A percentile compares a stretch with the other conserved stretches of the same genome.
These are phyloP conservation scores for Thelaira solivaga DNA, from an alignment of 2,888 invertebrate species.

Conservation along the genomic window DNA sequence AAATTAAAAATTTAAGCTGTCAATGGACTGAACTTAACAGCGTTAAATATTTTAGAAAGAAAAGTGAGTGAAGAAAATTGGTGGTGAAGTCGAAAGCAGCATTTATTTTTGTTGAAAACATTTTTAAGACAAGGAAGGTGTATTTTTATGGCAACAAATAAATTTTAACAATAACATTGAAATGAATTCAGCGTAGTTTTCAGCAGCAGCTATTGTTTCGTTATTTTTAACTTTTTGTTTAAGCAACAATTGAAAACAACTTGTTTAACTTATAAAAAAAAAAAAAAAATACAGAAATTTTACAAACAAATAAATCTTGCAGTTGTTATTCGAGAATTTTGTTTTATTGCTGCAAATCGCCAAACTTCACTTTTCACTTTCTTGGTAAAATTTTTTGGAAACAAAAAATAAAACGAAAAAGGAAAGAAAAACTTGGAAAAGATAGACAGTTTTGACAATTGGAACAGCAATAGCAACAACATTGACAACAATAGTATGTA, in stretches of 20 bases:
- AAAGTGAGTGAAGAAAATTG: no score
- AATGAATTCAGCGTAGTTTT: neutral
- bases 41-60: no score
- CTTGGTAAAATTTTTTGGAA: neutral
- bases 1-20: no score
- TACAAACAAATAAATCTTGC: neutral
- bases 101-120: no score
- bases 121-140: neutral
- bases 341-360: conserved; percentile 41
- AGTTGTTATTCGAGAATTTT: neutral
- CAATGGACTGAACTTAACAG: no score
- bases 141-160: neutral
- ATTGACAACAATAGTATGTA: neutral
- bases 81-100: no score
- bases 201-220: neutral
- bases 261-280: no score
- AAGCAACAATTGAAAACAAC: neutral
- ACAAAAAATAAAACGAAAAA: no score
- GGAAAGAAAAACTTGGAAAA: conserved; percentile 14
- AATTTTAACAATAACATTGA: neutral
- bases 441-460: conserved; percentile 33
- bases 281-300: neutral
- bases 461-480: neutral
- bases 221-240: neutral
- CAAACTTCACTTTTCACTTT: conserved; percentile 4